Conservation (phyloP, 2,113 vertebrate species). For the Tupaia tana region DNA sequence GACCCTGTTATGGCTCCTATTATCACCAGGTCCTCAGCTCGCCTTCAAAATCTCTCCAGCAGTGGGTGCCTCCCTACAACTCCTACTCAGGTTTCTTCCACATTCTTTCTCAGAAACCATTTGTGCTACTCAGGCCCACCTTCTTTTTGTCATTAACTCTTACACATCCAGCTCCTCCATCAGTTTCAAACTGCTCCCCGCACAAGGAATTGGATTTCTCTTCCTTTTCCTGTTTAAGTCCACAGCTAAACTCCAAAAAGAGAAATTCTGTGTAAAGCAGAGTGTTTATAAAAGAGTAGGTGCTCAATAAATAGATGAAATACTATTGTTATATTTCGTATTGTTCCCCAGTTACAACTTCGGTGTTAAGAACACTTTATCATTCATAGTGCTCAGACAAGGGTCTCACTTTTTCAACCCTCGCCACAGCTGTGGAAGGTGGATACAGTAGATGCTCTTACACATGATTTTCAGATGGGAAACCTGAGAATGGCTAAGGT, state of each 20-base stretch:
- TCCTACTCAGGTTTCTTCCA: not conserved
- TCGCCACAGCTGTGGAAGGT: not conserved
- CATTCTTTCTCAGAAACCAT: not conserved
- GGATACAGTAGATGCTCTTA: not conserved
- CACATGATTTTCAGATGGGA: not conserved
- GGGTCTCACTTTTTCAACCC: not conserved
- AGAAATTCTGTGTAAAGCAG: not conserved
- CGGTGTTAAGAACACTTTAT: not conserved
- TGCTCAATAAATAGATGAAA: not conserved
- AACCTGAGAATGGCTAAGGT: not conserved
- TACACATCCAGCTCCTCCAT: not conserved
- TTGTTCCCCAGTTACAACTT: not conserved
- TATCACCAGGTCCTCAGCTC: slow-evolving; percentile 44
- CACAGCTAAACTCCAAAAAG: slow-evolving; percentile 19
- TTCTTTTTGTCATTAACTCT: slow-evolving; percentile 37
- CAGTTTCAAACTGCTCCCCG: not conserved
- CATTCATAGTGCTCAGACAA: not conserved
- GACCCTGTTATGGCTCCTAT: not conserved
- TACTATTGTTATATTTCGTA: not conserved
- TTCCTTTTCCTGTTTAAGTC: slow-evolving; percentile 60
- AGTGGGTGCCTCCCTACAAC: not conserved
- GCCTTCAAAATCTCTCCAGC: slow-evolving; percentile 27
- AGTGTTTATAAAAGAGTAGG: not conserved
- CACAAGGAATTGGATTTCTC: not conserved
- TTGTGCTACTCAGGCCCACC: not conserved